Base-by-base conservation (phyloP, 1,140 invertebrate genomes). In the Bombus vancouverensis region DNA sequence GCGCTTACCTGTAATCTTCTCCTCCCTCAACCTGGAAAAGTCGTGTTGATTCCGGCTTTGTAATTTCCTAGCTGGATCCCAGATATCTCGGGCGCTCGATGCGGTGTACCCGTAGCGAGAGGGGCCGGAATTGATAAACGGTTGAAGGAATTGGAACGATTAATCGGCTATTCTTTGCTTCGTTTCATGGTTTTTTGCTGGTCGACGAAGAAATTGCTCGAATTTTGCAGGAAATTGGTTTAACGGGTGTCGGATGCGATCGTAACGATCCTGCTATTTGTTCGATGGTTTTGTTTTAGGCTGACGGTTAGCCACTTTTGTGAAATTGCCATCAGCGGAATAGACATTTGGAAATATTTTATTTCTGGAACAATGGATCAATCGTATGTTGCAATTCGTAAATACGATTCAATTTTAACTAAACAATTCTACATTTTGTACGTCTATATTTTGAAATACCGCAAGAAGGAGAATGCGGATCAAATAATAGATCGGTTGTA, bases 1-100 rank as follows among this genome's bases (percentile, higher is more conserved):
- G 34, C 76, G 68, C 68, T 80, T 72, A 85, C 83, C 83, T 85
- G 76, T 79, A 72, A 85, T 85, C 83, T 72, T 65, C 37, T 32
- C 34, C 15, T 9, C 37, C 75, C 3, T n/a, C 9, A 22, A 25
- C n/a, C 22, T 25, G 57, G 22, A 42, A 28, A 13, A 9, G 47
- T 5, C n/a, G 65, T 34, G n/a, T 47, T 79, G 34, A 85, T 72
- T 72, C 42, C 57, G 28, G 28, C 83, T 85, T 79, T 47, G 71
- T 85, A 79, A 85, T 85, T 77, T 53, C n/a, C 15, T 53, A n/a
- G 32, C 18, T 34, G n/a, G 15, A 47, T 25, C 59, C 72, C 22
- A 25, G 37, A 25, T 15, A 34, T 37, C 28, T 15, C 12, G 22
- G 3, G 25, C 6, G 57, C 8, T 9, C 34, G 75, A 28, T 3